A percentile compares a stretch with the other conserved stretches of the same genome.
These are phyloP conservation scores for Protaetia brevitarsis DNA, from an alignment of 1,140 invertebrate species.

Conservation along the genomic window DNA sequence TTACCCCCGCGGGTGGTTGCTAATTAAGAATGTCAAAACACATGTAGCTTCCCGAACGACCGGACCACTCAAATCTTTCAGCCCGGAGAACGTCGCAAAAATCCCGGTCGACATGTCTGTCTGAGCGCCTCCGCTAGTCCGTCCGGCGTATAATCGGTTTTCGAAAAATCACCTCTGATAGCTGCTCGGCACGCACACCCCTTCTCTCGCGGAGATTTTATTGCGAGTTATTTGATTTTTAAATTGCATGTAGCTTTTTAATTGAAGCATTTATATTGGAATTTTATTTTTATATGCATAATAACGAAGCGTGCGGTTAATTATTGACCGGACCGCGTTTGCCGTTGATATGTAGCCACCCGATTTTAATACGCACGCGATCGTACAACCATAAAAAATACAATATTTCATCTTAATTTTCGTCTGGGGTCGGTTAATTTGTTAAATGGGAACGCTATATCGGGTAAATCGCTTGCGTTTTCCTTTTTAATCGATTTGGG, in stretches of 20 bases:
- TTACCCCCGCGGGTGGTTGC: conserved; percentile 30
- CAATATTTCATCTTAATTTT: conserved; percentile 17
- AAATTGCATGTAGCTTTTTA: conserved; percentile 25
- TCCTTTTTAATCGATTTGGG: too few relatives aligned
- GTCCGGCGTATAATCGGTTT: conserved; percentile 31
- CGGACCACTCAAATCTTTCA: neutral
- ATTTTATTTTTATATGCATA: conserved; percentile 16
- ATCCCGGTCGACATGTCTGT: conserved; percentile 7
- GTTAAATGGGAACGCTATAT: neutral
- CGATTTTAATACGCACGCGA: conserved; percentile 12
- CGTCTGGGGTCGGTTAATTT: neutral
- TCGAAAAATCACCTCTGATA: conserved; percentile 26
- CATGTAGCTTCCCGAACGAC: conserved; percentile 28
- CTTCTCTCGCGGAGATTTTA: neutral
- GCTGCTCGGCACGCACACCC: conserved; percentile 30
- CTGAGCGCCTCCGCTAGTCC: conserved; percentile 14
- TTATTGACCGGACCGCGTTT: neutral
- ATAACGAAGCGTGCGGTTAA: conserved; percentile 1
- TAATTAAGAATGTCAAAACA: conserved; percentile 36
- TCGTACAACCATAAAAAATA: conserved; percentile 1
- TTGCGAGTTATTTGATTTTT: conserved; percentile 24
- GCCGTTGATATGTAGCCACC: neutral
- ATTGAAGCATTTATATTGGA: conserved; percentile 22
- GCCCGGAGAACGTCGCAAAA: neutral
- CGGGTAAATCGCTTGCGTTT: neutral